Percentiles rank a stretch among this genome's conserved stretches.
These are phyloP conservation scores for Trichonephila clavata DNA, from an alignment of 1,140 invertebrate species.

Conservation along the genomic window DNA sequence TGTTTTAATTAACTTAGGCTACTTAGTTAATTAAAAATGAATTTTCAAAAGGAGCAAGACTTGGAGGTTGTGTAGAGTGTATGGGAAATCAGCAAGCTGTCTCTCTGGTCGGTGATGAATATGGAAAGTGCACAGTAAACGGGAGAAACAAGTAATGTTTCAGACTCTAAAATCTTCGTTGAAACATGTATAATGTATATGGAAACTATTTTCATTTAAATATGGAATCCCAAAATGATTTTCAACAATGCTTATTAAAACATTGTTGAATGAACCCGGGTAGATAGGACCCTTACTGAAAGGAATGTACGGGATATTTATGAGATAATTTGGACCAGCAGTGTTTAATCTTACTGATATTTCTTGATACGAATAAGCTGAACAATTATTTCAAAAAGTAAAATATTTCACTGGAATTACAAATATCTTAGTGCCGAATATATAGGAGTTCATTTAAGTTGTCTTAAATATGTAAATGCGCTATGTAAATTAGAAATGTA, in stretches of 20 bases:
- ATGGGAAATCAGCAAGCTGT: constrained; percentile 60
- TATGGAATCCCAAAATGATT: background rate
- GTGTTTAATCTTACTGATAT: background rate
- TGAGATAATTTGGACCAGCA: background rate
- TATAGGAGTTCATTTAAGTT: background rate
- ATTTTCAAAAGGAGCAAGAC: constrained; percentile 26
- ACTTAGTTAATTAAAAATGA: constrained; percentile 70
- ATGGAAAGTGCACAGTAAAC: constrained; percentile 26
- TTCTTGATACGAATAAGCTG: background rate
- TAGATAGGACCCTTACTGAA: background rate
- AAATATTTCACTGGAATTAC: background rate
- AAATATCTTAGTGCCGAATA: background rate
- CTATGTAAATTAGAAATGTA: background rate
- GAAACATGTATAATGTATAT: constrained; percentile 1
- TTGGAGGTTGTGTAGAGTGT: background rate
- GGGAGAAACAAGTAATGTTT: constrained; percentile 18
- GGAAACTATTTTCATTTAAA: constrained; percentile 19
- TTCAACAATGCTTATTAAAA: background rate
- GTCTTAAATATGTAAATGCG: background rate
- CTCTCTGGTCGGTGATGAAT: constrained; percentile 25
- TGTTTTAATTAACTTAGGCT: constrained; percentile 57
- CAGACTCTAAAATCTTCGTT: background rate
- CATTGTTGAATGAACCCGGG: background rate
- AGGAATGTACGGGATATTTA: background rate
- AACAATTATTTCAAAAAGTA: background rate